Percentiles rank a stretch among this genome's conserved stretches.
Evolutionary conservation across 2,797 vertebrate genomes (phyloP).

Genomic region (Neomorphus geoffroyi): DNA sequence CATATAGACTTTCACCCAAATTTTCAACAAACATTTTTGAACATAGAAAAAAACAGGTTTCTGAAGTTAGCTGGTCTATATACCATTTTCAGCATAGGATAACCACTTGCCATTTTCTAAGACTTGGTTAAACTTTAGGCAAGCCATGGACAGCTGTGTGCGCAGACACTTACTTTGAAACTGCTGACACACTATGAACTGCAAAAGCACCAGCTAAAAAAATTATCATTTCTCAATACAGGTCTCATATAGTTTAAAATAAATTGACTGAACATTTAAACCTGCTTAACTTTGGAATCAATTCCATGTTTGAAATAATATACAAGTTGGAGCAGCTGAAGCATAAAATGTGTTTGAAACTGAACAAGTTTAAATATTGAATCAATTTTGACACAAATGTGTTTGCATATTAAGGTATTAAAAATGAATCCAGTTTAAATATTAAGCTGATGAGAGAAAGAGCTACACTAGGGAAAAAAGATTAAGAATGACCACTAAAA

Average conservation of each 20-base stretch:
- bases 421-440: conserved; percentile 67
- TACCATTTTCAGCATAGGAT: not conserved
- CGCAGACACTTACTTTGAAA: conserved; percentile 18
- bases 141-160: not conserved
- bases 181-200: conserved; percentile 48
- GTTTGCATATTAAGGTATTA: conserved; percentile 68
- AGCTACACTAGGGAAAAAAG: conserved; percentile 46
- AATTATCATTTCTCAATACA: conserved; percentile 52
- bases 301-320: conserved; percentile 70
- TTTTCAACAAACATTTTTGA: not conserved
- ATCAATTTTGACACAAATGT: conserved; percentile 68
- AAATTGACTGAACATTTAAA: conserved; percentile 74
- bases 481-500: conserved; percentile 64
- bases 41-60: not conserved
- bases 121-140: not conserved
- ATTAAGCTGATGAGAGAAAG: conserved; percentile 61
- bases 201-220: not conserved
- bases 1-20: not conserved
- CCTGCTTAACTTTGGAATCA: conserved; percentile 75
- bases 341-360: conserved; percentile 70
- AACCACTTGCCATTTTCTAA: not conserved
- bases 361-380: conserved; percentile 70
- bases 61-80: not conserved
- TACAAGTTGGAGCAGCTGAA: conserved; percentile 69
- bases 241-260: conserved; percentile 61